Evolutionary conservation across 2,888 invertebrate genomes (phyloP), one percentile per base, ranked within the genome.

Genomic region (Biston stratarius): DNA sequence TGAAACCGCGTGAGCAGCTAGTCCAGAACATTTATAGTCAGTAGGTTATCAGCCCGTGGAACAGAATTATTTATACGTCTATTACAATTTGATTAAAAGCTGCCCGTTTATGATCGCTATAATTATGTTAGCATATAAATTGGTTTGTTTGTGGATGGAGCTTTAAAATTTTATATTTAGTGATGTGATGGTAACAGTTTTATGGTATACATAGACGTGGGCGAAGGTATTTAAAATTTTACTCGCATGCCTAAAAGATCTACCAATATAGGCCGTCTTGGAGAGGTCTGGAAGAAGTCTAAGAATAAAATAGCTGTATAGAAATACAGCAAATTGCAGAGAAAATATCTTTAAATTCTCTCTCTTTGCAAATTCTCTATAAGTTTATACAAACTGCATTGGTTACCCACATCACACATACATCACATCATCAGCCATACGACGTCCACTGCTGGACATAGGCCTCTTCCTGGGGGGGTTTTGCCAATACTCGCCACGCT

Each of bases 61-160:
- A 47, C 58, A 24, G 51, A 64, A 38, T 64, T 57, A 61, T 61
- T 64, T 62, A 64, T 66, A 60, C 47, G 47, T 63, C 42, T 52
- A 70, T 69, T 64, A 56, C 52, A 62, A 47, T 69, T 70, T 70
- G 72, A 73, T 70, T 63, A 70, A 73, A 69, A 61, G 61, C 64
- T 52, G 57, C 51, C 57, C 36, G 65, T 73, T 73, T 71, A 73
- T 49, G 61, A 58, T 15, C 8, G 49, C 67, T 52, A 64, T 67
- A 70, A 71, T 68, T 57, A 60, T 70, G 71, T 64, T 61, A 61
- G 57, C 61, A 24, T 62, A 64, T 62, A 56, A 61, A 67, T 67
- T 67, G 57, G 61, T 61, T 69, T 70, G 72, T 70, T 69, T 70
- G 70, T 64, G 60, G 59, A 67, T 65, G 14, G 49, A 45, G 64